Conservation (phyloP, 1,140 invertebrate species). For the Stegodyphus mimosarum region DNA sequence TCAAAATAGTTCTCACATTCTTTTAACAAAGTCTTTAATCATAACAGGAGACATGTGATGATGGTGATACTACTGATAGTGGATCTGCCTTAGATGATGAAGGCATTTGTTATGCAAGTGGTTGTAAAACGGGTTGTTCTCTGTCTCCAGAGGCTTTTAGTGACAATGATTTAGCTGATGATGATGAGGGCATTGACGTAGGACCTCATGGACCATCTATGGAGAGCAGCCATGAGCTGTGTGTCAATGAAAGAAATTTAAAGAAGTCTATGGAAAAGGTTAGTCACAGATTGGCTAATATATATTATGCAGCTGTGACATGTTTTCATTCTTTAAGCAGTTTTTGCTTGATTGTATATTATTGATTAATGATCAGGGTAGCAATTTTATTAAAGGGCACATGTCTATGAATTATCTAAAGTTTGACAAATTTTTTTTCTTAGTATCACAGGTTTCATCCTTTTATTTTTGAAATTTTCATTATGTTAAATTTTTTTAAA, state of each 20-base stretch:
- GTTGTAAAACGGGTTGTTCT: conserved; percentile 4
- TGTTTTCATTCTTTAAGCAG: too few species aligned
- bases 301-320: too few species aligned
- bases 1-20: too few species aligned
- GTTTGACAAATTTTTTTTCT: too few species aligned
- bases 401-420: too few species aligned
- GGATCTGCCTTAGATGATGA: conserved; percentile 78
- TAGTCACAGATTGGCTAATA: background rate
- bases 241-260: conserved; percentile 69
- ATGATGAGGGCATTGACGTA: conserved; percentile 78
- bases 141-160: conserved; percentile 9
- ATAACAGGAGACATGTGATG: conserved; percentile 68
- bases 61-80: conserved; percentile 78
- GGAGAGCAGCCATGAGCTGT: conserved; percentile 52
- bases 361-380: too few species aligned
- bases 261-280: conserved; percentile 67
- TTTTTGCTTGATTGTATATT: too few species aligned
- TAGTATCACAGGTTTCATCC: too few species aligned
- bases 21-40: too few species aligned
- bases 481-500: too few species aligned
- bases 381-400: too few species aligned
- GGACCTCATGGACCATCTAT: conserved; percentile 63
- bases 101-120: conserved; percentile 7
- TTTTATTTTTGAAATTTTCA: too few species aligned
- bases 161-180: conserved; percentile 46